These are phyloP conservation scores for Brenthis hecate DNA, from an alignment of 2,888 invertebrate genomes.

Conservation along the genomic window DNA sequence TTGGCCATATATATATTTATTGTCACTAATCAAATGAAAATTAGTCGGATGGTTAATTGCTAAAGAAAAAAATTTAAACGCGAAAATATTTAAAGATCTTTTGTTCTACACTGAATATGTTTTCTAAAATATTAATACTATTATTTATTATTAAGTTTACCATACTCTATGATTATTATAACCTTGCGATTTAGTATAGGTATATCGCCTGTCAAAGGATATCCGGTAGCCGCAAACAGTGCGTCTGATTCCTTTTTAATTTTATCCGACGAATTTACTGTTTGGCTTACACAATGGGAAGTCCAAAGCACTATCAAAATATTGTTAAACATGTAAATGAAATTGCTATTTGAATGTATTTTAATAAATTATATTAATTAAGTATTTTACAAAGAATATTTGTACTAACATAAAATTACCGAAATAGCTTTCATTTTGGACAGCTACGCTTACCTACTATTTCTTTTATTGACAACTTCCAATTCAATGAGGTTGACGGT, in stretches of 20 bases:
- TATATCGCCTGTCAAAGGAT: slow-evolving; percentile 56
- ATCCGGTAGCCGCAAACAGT: slow-evolving; percentile 45
- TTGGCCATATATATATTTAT: no score
- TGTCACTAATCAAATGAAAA: no score
- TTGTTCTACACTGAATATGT: no score
- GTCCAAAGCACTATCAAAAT: slow-evolving; percentile 27
- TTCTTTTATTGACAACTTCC: neutral
- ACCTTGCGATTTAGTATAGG: slow-evolving; percentile 69
- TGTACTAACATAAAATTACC: slow-evolving; percentile 5
- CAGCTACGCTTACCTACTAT: neutral
- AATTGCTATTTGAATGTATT: no score
- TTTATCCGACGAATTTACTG: slow-evolving; percentile 1
- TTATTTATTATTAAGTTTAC: neutral
- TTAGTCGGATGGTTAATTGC: no score
- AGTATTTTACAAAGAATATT: neutral
- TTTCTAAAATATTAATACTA: no score
- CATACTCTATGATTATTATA: neutral
- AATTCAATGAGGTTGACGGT: neutral
- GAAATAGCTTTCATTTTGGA: slow-evolving; percentile 1
- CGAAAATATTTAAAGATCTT: no score
- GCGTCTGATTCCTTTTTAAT: slow-evolving; percentile 26
- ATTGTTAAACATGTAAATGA: no score
- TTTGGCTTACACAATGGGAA: slow-evolving; percentile 18
- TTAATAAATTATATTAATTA: no score
- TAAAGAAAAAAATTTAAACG: no score